Percentiles rank a stretch among this genome's conserved stretches.
These are phyloP conservation scores for Sphinx pinastri DNA, from an alignment of 2,888 invertebrate species.

Conservation along the genomic window DNA sequence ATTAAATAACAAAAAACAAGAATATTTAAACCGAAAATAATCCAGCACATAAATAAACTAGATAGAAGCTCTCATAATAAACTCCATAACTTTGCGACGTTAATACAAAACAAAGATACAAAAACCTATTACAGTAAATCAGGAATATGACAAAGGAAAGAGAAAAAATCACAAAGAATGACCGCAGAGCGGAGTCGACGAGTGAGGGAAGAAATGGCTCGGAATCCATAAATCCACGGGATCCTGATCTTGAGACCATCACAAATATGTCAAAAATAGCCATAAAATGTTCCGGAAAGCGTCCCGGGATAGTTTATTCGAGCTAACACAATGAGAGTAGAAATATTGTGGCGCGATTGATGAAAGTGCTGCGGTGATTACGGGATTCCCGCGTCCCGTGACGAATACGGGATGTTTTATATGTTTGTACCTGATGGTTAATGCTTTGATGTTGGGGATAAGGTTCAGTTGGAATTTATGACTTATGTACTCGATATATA, in stretches of 20 bases:
- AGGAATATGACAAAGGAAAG: conserved; percentile 53
- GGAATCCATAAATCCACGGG: conserved; percentile 70
- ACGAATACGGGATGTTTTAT: conserved; percentile 27
- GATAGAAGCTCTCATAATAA: conserved; percentile 25
- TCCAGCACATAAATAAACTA: conserved; percentile 24
- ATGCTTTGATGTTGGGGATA: not conserved
- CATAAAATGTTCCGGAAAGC: conserved; percentile 70
- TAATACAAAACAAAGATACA: conserved; percentile 26
- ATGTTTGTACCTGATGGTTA: not conserved
- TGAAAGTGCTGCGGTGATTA: conserved; percentile 39
- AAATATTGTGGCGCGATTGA: conserved; percentile 62
- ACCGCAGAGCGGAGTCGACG: conserved; percentile 58
- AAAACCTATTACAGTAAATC: conserved; percentile 60
- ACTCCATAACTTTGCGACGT: conserved; percentile 16
- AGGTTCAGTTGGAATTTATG: too few relatives aligned
- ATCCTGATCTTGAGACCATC: conserved; percentile 69
- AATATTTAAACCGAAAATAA: conserved; percentile 12
- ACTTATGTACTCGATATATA: too few relatives aligned
- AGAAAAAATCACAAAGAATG: conserved; percentile 59
- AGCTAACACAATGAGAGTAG: conserved; percentile 64
- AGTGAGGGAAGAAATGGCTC: conserved; percentile 68
- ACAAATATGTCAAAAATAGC: conserved; percentile 80
- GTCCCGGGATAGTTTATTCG: conserved; percentile 74
- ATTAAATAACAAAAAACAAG: conserved; percentile 4
- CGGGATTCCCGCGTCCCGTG: conserved; percentile 24